These are phyloP conservation scores for Rhamphomyia laevipes DNA, from an alignment of 2,888 invertebrate genomes.

Conservation along the genomic window DNA sequence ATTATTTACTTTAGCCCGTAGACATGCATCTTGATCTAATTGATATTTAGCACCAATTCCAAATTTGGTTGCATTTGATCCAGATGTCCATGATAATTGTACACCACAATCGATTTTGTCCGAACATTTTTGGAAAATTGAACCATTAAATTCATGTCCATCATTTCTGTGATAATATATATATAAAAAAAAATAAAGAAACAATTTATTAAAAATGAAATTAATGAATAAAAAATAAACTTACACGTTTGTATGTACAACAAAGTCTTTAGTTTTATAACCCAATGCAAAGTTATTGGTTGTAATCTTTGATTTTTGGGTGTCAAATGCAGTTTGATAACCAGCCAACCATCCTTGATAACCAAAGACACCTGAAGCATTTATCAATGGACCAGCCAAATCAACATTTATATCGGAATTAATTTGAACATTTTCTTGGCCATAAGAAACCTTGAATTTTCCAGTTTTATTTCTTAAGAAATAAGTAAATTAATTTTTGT, in stretches of 20 bases:
- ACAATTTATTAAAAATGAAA: not conserved
- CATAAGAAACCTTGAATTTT: conserved; percentile 70
- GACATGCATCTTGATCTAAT: conserved; percentile 66
- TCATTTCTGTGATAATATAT: conserved; percentile 58
- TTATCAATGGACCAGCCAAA: conserved; percentile 63
- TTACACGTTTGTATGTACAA: conserved; percentile 86
- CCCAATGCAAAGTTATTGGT: conserved; percentile 88
- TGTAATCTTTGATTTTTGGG: conserved; percentile 68
- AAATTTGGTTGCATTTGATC: conserved; percentile 72
- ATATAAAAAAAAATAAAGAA: not conserved
- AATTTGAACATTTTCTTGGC: conserved; percentile 63
- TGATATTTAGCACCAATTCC: conserved; percentile 78
- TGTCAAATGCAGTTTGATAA: conserved; percentile 72
- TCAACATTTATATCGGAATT: conserved; percentile 74
- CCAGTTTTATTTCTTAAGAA: conserved; percentile 66
- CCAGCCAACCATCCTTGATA: conserved; percentile 88
- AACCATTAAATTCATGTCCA: conserved; percentile 79
- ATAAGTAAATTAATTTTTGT: not conserved
- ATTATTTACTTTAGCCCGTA: conserved; percentile 88
- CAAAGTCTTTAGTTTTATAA: conserved; percentile 73
- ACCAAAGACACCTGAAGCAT: conserved; percentile 67
- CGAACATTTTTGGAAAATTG: conserved; percentile 79
- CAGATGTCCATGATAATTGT: conserved; percentile 74
- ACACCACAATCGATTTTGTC: conserved; percentile 73
- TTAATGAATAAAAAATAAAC: conserved; percentile 37